phyloP scores from a whole-genome alignment of 2,888 invertebrate genomes.

The Chironomus riparius region DNA sequence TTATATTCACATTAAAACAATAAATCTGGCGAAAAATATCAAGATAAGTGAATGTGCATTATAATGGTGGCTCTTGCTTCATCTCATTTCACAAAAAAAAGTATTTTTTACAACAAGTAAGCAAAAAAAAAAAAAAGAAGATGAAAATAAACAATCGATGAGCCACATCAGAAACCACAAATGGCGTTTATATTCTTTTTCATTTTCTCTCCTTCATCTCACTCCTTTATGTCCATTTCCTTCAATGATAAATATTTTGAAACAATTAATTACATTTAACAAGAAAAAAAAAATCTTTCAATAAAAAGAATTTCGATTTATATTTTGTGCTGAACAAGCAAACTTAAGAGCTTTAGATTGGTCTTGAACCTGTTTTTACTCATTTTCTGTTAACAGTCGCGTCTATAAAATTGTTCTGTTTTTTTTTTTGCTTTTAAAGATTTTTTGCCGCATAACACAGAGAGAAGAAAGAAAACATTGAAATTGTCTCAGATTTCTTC shows the following conservation, averaged over 20 bases:
- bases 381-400: slow-evolving; percentile 14
- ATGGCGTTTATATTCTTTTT: slow-evolving; percentile 22
- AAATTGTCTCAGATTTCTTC: slow-evolving; percentile 27
- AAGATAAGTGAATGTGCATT: not conserved
- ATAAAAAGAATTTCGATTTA: slow-evolving; percentile 8
- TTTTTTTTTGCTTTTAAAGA: slow-evolving; percentile 5
- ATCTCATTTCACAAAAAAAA: not conserved
- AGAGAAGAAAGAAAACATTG: not conserved
- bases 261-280: slow-evolving; percentile 25
- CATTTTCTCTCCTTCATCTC: not conserved
- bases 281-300: not conserved
- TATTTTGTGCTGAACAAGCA: not conserved
- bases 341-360: not conserved
- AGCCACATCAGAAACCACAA: slow-evolving; percentile 1
- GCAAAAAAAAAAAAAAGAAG: not conserved
- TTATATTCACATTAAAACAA: not conserved
- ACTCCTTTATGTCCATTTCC: not conserved
- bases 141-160: not conserved
- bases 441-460: slow-evolving; percentile 7
- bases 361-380: slow-evolving; percentile 19
- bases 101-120: not conserved
- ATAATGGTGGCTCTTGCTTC: not conserved
- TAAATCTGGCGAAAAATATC: not conserved
- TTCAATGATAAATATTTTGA: slow-evolving; percentile 20
- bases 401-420: slow-evolving; percentile 25